Conservation (phyloP, 2,113 vertebrate genomes). For the Rhipidura dahli region DNA sequence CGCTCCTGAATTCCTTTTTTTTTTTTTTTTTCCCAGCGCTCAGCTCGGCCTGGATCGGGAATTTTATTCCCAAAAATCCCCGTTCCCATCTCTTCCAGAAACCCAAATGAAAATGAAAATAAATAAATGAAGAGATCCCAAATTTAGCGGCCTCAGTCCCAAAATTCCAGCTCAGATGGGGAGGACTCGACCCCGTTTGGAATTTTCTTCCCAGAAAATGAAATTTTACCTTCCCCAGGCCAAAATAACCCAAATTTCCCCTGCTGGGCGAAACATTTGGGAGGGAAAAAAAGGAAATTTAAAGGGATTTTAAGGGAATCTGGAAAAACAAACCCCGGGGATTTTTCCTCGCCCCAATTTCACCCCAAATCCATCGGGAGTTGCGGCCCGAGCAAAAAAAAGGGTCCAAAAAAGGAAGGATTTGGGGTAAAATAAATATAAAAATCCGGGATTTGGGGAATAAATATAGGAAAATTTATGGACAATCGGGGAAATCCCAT, state of each 20-base stretch:
- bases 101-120: neutral
- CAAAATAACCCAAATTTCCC: neutral
- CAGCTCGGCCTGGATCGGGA: neutral
- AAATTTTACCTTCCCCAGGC: neutral
- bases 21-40: neutral
- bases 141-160: neutral
- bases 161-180: neutral
- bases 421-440: neutral
- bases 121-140: fast-evolving
- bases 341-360: neutral
- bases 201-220: neutral
- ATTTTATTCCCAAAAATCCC: neutral
- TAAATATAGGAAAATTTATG: no score
- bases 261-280: fast-evolving
- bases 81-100: neutral
- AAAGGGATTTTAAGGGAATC: neutral
- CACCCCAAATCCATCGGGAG: neutral
- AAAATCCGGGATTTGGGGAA: neutral
- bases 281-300: neutral
- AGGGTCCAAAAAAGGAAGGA: neutral
- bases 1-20: neutral
- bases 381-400: neutral
- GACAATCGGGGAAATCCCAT: neutral
- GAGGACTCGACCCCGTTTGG: neutral
- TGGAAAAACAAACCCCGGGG: neutral